These are phyloP conservation scores for Psittacula cyanocephala DNA, from an alignment of 2,113 vertebrate genomes.

Conservation along the genomic window DNA sequence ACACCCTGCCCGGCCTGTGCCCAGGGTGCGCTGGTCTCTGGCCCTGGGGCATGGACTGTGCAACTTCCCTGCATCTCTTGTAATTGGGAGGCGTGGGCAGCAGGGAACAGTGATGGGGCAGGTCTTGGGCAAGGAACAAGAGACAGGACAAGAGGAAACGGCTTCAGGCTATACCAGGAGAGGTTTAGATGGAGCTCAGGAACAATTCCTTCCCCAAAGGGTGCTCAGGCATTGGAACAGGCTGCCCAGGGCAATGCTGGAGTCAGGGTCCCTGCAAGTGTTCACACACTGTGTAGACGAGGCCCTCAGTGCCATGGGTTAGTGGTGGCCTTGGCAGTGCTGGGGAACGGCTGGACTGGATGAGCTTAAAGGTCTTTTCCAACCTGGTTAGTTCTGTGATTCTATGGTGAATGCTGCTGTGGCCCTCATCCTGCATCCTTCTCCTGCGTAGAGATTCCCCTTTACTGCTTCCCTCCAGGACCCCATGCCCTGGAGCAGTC, in stretches of 20 bases:
- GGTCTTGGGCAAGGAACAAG: neutral
- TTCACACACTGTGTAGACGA: neutral
- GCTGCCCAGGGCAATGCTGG: neutral
- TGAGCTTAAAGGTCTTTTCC: neutral
- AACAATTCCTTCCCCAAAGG: neutral
- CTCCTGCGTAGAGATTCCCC: neutral
- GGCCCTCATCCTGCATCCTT: neutral
- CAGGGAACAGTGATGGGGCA: rapidly evolving
- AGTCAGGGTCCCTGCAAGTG: neutral
- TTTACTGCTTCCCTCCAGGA: neutral
- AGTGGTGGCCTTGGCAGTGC: neutral
- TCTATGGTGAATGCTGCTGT: neutral
- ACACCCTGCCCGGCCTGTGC: neutral
- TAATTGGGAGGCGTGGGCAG: neutral
- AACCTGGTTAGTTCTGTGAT: neutral
- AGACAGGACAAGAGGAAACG: neutral
- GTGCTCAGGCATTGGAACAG: neutral
- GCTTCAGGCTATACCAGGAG: neutral
- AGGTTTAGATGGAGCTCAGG: neutral
- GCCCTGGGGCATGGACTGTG: neutral
- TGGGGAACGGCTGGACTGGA: neutral
- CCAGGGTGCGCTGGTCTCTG: neutral
- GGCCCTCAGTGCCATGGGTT: neutral
- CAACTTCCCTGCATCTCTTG: neutral
- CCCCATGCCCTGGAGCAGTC: rapidly evolving